Conservation (phyloP, 2,888 invertebrate species). For the Iselma pallidipennis region DNA sequence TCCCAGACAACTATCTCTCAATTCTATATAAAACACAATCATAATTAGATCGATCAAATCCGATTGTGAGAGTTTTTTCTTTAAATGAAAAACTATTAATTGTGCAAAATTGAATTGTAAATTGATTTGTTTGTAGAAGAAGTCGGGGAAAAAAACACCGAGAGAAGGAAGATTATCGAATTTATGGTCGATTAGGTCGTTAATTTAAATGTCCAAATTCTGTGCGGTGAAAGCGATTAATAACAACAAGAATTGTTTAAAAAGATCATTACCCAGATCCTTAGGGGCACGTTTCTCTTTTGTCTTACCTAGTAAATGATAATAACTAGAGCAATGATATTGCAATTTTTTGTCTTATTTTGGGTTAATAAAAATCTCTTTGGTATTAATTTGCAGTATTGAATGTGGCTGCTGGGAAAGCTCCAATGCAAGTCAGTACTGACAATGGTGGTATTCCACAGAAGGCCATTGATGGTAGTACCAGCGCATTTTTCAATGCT, state of each 20-base stretch:
- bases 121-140: not conserved
- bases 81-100: not conserved
- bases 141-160: not conserved
- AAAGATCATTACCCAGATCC: too few relatives aligned
- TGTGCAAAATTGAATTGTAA: not conserved
- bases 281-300: not conserved
- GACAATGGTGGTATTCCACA: conserved; percentile 84
- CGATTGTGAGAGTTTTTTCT: not conserved
- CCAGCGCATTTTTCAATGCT: conserved; percentile 76
- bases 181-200: not conserved
- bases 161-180: not conserved
- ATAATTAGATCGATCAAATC: conserved; percentile 5
- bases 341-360: not conserved
- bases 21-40: not conserved
- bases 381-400: conserved; percentile 67
- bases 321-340: not conserved
- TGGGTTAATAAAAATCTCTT: not conserved
- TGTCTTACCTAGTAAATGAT: not conserved
- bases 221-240: not conserved
- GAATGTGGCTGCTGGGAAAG: conserved; percentile 93
- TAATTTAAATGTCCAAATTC: not conserved
- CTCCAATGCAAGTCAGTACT: conserved; percentile 91
- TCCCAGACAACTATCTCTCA: not conserved
- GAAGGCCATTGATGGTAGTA: conserved; percentile 89
- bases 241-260: not conserved